Percentiles rank a stretch among this genome's conserved stretches.
These are phyloP conservation scores for Mesorhabditis belari DNA, from an alignment of 2,888 invertebrate genomes.

Conservation along the genomic window DNA sequence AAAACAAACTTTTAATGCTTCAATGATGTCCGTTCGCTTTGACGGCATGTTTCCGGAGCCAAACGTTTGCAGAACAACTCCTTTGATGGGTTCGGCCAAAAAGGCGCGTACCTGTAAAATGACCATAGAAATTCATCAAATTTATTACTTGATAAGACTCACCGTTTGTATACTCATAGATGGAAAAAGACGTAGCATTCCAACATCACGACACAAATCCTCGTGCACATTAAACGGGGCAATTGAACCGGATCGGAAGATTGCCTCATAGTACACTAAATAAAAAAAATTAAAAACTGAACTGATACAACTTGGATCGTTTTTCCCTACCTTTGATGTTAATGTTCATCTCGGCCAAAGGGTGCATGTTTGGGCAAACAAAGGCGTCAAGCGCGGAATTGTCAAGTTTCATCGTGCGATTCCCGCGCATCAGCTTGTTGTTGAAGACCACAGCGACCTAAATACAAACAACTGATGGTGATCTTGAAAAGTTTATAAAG, in stretches of 20 bases:
- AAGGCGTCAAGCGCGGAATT: constrained; percentile 70
- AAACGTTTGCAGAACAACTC: constrained; percentile 83
- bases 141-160: neutral
- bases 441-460: constrained; percentile 73
- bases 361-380: constrained; percentile 76
- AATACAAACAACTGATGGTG: neutral
- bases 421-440: constrained; percentile 79
- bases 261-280: constrained; percentile 64
- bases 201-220: constrained; percentile 74
- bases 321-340: constrained; percentile 64
- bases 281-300: constrained; percentile 16
- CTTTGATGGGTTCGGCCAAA: constrained; percentile 68
- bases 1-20: constrained; percentile 60
- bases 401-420: constrained; percentile 72
- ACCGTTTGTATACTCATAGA: constrained; percentile 75
- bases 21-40: constrained; percentile 72
- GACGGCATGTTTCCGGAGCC: constrained; percentile 88
- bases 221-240: constrained; percentile 64
- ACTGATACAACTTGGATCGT: neutral
- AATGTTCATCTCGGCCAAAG: constrained; percentile 75
- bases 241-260: constrained; percentile 64
- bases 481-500: neutral
- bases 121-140: neutral
- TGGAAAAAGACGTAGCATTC: constrained; percentile 78
- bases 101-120: constrained; percentile 56